Evolutionary conservation across 1,140 invertebrate genomes (phyloP).

Genomic region (Euura lappo): DNA sequence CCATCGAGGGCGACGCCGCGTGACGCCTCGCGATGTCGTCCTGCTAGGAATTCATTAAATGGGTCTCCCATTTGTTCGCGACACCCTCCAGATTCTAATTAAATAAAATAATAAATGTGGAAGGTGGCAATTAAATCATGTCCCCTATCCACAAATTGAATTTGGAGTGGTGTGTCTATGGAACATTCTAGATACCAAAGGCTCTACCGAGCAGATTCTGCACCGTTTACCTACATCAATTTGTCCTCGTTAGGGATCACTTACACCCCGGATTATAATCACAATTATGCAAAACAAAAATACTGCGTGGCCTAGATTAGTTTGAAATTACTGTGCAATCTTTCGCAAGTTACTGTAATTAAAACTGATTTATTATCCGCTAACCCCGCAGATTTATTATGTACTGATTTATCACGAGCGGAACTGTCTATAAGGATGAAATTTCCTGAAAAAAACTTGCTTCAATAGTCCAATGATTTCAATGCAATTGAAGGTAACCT

Average conservation of each 20-base stretch:
- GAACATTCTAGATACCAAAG: not conserved
- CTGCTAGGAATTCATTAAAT: conserved; percentile 54
- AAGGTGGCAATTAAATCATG: conserved; percentile 9
- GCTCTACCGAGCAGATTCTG: not conserved
- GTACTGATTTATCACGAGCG: too few species aligned
- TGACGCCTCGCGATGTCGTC: conserved; percentile 52
- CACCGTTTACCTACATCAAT: not conserved
- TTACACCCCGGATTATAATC: not conserved
- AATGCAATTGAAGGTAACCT: too few species aligned
- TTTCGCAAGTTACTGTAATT: too few species aligned
- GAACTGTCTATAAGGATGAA: too few species aligned
- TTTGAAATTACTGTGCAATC: too few species aligned
- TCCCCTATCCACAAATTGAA: not conserved
- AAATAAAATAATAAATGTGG: conserved; percentile 53
- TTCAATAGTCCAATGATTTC: too few species aligned
- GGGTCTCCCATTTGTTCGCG: conserved; percentile 45
- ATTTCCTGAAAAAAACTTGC: too few species aligned
- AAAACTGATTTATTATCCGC: too few species aligned
- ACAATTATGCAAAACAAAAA: not conserved
- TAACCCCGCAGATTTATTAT: too few species aligned
- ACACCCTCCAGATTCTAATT: conserved; percentile 45
- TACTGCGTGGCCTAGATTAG: too few species aligned
- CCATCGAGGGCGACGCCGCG: conserved; percentile 6
- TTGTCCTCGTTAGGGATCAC: not conserved
- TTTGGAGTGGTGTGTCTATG: not conserved